Base-by-base conservation (phyloP, 1,140 invertebrate genomes). In the Eueides isabella region DNA sequence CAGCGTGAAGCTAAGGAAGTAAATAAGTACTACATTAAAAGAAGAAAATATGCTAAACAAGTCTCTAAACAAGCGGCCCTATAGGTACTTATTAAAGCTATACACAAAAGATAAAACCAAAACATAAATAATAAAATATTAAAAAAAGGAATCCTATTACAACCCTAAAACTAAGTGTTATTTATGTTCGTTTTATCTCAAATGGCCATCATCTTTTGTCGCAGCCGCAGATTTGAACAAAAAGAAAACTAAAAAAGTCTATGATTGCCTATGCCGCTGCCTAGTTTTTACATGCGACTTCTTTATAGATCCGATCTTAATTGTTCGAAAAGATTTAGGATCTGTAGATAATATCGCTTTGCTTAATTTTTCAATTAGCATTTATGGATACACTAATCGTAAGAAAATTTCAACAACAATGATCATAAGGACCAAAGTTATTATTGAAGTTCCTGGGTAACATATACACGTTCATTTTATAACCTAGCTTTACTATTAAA, bases 111-210 rank as follows among this genome's bases (percentile, higher is more conserved):
- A 62, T 16, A 62, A 62, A 62, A 30, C 6, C 29, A 7, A 30
- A 55, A 26, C 48, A 55, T 55, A 30, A 62, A 62, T 62, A 75
- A 75, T 62, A 75, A 75, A 61, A 66, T n/a, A 35, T 75, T 62
- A 71, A 65, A 74, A 75, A 75, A 75, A 30, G 11, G 48, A 61
- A 41, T 66, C 41, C 69, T 70, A 38, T 71, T 41, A 74, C 65
- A 71, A 74, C 68, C 74, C 77, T 74, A 77, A 83, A 84, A 78
- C 84, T 79, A 84, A 84, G 84, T 89, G 87, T 90, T 91, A 90
- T 92, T 92, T 91, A 92, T 87, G 78, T 76, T 80, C 79, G 35
- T 77, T 84, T 88, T 91, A 89, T 90, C 86, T 86, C 67, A 71
- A 82, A 83, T 75, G 78, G 77, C 77, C 80, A 86, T 86, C 80